Evolutionary conservation across 2,888 invertebrate genomes (phyloP).

Genomic region (Lochmaea crataegi): DNA sequence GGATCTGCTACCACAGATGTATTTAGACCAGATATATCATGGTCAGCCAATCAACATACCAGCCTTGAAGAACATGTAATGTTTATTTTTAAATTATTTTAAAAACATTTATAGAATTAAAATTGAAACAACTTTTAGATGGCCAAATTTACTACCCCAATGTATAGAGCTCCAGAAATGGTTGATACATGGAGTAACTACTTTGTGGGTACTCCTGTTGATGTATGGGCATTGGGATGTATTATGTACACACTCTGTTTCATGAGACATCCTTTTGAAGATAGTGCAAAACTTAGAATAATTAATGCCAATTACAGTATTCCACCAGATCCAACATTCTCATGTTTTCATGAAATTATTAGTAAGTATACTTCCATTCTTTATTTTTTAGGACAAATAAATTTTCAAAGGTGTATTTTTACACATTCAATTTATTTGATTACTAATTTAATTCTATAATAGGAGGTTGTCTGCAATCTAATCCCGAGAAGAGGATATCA

Average conservation of each 20-base stretch:
- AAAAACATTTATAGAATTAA: not conserved
- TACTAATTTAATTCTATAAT: conserved; percentile 48
- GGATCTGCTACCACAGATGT: conserved; percentile 91
- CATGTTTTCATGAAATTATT: conserved; percentile 90
- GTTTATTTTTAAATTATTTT: not conserved
- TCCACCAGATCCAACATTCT: conserved; percentile 83
- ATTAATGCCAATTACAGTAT: conserved; percentile 94
- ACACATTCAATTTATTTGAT: too few species aligned
- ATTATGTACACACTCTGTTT: conserved; percentile 92
- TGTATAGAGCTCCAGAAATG: conserved; percentile 99
- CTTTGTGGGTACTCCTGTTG: conserved; percentile 89
- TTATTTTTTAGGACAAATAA: too few species aligned
- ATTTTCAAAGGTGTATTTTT: too few species aligned
- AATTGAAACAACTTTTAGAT: conserved; percentile 66
- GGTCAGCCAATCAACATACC: conserved; percentile 93
- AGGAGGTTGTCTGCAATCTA: conserved; percentile 83
- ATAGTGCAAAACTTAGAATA: conserved; percentile 93
- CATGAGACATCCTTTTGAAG: conserved; percentile 96
- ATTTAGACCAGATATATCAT: conserved; percentile 85
- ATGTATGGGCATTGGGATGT: conserved; percentile 98
- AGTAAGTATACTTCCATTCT: conserved; percentile 68
- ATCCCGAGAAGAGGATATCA: conserved; percentile 84
- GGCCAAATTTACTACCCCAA: conserved; percentile 86
- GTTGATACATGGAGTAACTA: conserved; percentile 97
- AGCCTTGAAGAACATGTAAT: conserved; percentile 92